These are phyloP conservation scores for Cheirogaleus medius DNA, from an alignment of 2,113 vertebrate genomes.

Conservation along the genomic window DNA sequence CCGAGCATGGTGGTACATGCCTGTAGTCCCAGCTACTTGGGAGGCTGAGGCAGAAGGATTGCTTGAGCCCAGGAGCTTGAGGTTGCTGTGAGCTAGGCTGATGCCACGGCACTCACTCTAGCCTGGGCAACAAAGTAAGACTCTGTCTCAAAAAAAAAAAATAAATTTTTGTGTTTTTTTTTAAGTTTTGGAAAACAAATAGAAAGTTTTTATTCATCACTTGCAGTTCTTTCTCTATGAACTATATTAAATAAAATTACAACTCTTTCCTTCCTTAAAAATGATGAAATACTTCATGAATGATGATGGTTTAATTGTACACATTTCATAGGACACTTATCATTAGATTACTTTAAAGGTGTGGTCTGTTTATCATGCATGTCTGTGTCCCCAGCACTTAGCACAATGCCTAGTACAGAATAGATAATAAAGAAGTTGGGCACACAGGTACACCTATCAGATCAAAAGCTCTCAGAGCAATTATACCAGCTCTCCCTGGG, in stretches of 20 bases:
- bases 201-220: background rate
- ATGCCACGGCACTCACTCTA: too few relatives aligned
- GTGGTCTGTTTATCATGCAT: background rate
- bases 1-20: too few relatives aligned
- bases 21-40: too few relatives aligned
- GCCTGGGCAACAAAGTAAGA: too few relatives aligned
- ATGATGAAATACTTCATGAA: background rate
- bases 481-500: background rate
- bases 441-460: background rate
- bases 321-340: background rate
- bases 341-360: background rate
- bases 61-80: too few relatives aligned
- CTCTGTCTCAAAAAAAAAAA: too few relatives aligned
- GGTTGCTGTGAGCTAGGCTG: too few relatives aligned
- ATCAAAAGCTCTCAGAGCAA: background rate
- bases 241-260: background rate
- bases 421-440: background rate
- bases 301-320: background rate
- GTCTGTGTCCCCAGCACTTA: background rate
- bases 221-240: background rate
- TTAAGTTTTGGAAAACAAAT: background rate
- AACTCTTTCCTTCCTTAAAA: conserved; percentile 28
- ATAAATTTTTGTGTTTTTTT: background rate
- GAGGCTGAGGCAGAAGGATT: too few relatives aligned
- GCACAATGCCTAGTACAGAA: background rate